Conservation (phyloP, 1,140 invertebrate genomes). For the Trypoxylus dichotomus region DNA sequence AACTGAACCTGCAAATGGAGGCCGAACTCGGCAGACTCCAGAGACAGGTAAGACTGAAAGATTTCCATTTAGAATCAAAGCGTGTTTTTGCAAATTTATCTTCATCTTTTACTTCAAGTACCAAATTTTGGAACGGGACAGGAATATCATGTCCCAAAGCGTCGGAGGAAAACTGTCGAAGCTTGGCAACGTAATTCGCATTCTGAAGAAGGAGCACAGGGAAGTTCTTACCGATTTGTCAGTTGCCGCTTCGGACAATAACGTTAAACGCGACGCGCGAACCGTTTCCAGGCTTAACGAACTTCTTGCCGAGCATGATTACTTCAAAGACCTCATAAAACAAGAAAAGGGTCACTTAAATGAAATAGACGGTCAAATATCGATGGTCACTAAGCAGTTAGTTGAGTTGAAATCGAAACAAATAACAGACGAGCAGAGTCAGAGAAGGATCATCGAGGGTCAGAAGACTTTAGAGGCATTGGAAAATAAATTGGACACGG, state of each 20-base stretch:
- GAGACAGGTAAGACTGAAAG: background rate
- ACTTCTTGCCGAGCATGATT: background rate
- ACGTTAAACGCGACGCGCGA: background rate
- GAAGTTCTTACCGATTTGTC: slow-evolving; percentile 12
- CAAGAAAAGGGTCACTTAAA: slow-evolving; percentile 1
- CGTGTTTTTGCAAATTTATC: background rate
- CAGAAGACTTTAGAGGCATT: slow-evolving; percentile 61
- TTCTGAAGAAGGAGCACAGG: slow-evolving; percentile 13
- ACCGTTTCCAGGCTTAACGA: slow-evolving; percentile 5
- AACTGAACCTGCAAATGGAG: slow-evolving; percentile 17
- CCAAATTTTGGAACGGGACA: slow-evolving; percentile 29
- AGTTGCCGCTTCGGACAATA: slow-evolving; percentile 18
- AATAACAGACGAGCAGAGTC: slow-evolving; percentile 23
- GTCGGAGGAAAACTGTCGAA: slow-evolving; percentile 14
- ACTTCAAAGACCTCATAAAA: slow-evolving; percentile 23
- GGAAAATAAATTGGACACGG: slow-evolving; percentile 71
- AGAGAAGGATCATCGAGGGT: slow-evolving; percentile 21
- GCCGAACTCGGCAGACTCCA: slow-evolving; percentile 17
- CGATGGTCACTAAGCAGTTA: background rate
- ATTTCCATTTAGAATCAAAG: background rate
- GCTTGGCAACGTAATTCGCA: slow-evolving; percentile 22
- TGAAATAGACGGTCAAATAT: slow-evolving; percentile 29
- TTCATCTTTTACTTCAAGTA: background rate
- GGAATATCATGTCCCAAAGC: slow-evolving; percentile 5
- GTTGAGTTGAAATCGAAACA: slow-evolving; percentile 1